Base-by-base conservation (phyloP, 2,888 invertebrate species). In the Drosophila paracracens region DNA sequence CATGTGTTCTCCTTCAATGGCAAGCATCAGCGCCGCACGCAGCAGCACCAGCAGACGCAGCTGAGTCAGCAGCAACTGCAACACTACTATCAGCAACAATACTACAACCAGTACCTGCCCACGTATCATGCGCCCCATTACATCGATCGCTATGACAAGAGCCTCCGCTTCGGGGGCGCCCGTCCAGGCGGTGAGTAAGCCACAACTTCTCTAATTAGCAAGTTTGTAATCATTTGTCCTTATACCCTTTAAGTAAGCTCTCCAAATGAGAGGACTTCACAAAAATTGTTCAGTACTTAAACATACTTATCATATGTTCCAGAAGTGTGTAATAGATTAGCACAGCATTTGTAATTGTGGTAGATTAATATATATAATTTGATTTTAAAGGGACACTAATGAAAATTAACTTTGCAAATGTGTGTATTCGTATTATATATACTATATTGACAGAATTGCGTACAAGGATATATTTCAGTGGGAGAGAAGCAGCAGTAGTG, bases 101-200 rank as follows among this genome's bases (percentile, higher is more conserved):
- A 89, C 65, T 91, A 85, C 75, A 89, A 89, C 67, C 89, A 92
- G 63, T 89, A 81, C 74, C 87, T 85, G 38, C 80, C 87, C 52
- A 90, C 91, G 68, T 92, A 90, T 64, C 90, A 91, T 43, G 74
- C 89, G 51, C 89, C 91, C 58, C 89, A 91, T 62, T 88, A 85
- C 71, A 83, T 88, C 58, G 92, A 92, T 84, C 91, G 92, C 63
- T 92, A 92, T 60, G 93, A 92, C 83, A 92, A 92, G 76, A 92
- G 93, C 65, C 81, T 92, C 51, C 91, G 92, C 36, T 91, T 90
- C 82, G 90, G 89, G 13, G 91, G 91, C n/a, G 74, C 78, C 8
- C 89, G 92, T 35, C 82, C 85, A 58, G 83, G 83, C 27, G 85
- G 88, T 85, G 48, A 86, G 89, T 82, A 29, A 13, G 0, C 31